Evolutionary conservation across 1,140 invertebrate species (phyloP), one percentile per base, ranked within the genome.

Genomic region (Euwallacea similis): DNA sequence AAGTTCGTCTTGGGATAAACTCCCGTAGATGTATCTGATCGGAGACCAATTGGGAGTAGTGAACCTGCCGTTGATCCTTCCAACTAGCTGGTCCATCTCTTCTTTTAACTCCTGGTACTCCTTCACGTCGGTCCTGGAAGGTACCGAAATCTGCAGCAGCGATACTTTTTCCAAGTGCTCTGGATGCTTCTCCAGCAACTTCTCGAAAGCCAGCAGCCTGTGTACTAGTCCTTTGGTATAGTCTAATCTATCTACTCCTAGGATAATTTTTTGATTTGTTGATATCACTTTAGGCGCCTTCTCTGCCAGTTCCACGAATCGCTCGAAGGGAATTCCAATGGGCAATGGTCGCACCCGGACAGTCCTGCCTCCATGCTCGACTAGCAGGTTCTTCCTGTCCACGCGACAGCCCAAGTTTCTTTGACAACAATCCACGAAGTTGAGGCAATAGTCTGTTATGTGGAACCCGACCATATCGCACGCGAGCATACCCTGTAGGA

Each of bases 401-500:
- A 96, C 93, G 79, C 93, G 88, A 76, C 93, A 94, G 55, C 94
- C 93, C 11, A 96, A 85, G 74, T 92, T 88, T 68, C 94, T 86
- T 81, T 94, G 92, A 80, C 93, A 95, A 78, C 93, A 96, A 77
- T 96, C 94, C 7, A 96, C 92, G 76, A 96, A 96, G 80, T 96
- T 96, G 42, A 95, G 82, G 76, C 93, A 95, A 79, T 97, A 96
- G 77, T 95, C 93, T 63, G 92, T 90, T 73, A 95, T 95, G 77
- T 97, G 94, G 77, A 97, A 96, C 44, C 93, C 94, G 46, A 96
- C 91, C 88, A 96, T 91, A 81, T 96, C 94, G 81, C 92, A 95
- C 71, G 92, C 90, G 43, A 95, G 83, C 86, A 95, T 92, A 69
- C 94, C 94, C 81, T 95, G 93, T n/a, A 96, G 86, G 55, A 96